Evolutionary conservation across 2,797 vertebrate species (phyloP).

Genomic region (Cyprinodon diabolis): DNA sequence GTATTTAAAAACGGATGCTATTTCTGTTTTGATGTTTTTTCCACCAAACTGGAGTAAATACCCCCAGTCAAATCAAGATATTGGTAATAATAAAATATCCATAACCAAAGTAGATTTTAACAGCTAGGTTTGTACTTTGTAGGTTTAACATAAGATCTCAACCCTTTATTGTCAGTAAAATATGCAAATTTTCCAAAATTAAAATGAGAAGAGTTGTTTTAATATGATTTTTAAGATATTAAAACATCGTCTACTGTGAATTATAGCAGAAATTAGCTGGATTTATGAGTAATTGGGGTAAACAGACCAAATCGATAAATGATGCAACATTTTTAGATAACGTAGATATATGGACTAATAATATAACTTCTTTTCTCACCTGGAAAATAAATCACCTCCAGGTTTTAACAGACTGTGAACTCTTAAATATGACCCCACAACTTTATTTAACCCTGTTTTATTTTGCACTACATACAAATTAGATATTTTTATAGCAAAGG

Average conservation of each 20-base stretch:
- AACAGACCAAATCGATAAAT: no score
- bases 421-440: no score
- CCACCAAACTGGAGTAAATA: not conserved
- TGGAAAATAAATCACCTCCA: not conserved
- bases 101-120: not conserved
- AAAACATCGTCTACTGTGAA: not conserved
- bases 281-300: not conserved
- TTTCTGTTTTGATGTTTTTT: not conserved
- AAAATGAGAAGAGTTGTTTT: not conserved
- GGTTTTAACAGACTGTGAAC: not conserved
- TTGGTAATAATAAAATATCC: not conserved
- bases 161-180: not conserved
- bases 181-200: not conserved
- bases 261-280: not conserved
- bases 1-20: not conserved
- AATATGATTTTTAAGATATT: not conserved
- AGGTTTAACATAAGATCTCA: not conserved
- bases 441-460: no score
- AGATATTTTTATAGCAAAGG: no score
- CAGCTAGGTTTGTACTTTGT: not conserved
- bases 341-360: not conserved
- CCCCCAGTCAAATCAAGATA: not conserved
- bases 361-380: not conserved
- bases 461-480: no score
- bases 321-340: not conserved